Percentiles rank a stretch among this genome's conserved stretches.
These are phyloP conservation scores for Cerastis rubricosa DNA, from an alignment of 2,888 invertebrate genomes.

Conservation along the genomic window DNA sequence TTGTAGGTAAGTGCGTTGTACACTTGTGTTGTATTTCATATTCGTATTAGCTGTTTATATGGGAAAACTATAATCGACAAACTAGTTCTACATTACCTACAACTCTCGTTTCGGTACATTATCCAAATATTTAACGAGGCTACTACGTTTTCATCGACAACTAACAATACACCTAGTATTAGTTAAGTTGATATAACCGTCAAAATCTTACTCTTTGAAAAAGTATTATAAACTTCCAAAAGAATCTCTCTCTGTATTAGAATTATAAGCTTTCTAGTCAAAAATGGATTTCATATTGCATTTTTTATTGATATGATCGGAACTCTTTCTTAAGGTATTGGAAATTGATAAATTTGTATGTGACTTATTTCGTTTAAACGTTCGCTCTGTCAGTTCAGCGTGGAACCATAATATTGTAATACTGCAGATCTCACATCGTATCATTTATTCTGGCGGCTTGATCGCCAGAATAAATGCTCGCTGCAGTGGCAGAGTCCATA, in stretches of 20 bases:
- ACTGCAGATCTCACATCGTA: conserved; percentile 50
- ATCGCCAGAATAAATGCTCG: conserved; percentile 14
- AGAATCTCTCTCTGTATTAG: conserved; percentile 90
- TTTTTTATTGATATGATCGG: conserved; percentile 70
- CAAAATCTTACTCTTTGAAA: conserved; percentile 77
- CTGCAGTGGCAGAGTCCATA: conserved; percentile 45
- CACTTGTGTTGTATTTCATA: conserved; percentile 62
- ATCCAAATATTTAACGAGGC: conserved; percentile 85
- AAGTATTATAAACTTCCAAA: conserved; percentile 88
- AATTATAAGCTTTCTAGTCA: conserved; percentile 89
- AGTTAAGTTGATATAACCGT: conserved; percentile 80
- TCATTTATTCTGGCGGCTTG: conserved; percentile 15
- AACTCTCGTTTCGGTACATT: conserved; percentile 68
- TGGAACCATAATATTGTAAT: conserved; percentile 25
- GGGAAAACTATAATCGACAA: conserved; percentile 50
- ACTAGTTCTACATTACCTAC: conserved; percentile 49
- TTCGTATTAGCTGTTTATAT: conserved; percentile 63
- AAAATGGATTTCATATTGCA: conserved; percentile 85
- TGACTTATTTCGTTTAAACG: conserved; percentile 45
- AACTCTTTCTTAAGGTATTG: conserved; percentile 64
- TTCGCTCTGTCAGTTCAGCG: conserved; percentile 56
- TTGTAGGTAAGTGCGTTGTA: conserved; percentile 68
- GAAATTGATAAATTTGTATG: conserved; percentile 55
- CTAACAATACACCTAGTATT: conserved; percentile 80
- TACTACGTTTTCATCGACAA: conserved; percentile 79